Evolutionary conservation across 1,140 invertebrate genomes (phyloP).

Genomic region (Pachypeltis micranthus): DNA sequence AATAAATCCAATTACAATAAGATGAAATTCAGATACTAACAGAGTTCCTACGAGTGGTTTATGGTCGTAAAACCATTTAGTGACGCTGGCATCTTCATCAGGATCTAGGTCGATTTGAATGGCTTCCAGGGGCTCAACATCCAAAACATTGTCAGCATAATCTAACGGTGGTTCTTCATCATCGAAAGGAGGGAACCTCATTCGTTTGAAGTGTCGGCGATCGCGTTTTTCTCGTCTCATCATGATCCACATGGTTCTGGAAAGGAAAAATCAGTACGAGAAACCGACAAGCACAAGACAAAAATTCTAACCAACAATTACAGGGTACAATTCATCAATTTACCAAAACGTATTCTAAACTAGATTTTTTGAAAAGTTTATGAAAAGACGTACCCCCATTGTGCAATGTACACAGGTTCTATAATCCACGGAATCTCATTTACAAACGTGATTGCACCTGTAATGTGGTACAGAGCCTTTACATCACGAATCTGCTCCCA

Average conservation of each 20-base stretch:
- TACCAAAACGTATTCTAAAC: too few relatives aligned
- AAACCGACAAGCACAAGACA: background rate
- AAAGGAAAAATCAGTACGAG: slow-evolving; percentile 22
- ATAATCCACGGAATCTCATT: slow-evolving; percentile 99
- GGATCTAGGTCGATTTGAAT: slow-evolving; percentile 97
- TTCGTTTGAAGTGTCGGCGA: slow-evolving; percentile 96
- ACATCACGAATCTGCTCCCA: slow-evolving; percentile 99
- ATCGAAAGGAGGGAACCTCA: slow-evolving; percentile 99
- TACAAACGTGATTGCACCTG: slow-evolving; percentile 99
- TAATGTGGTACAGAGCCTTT: slow-evolving; percentile 93
- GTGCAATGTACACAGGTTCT: slow-evolving; percentile 97
- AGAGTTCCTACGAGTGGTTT: slow-evolving; percentile 89
- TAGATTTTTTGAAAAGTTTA: too few relatives aligned
- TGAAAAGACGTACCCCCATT: slow-evolving; percentile 74
- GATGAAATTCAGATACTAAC: too few relatives aligned
- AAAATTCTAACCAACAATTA: background rate
- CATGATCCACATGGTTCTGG: slow-evolving; percentile 99
- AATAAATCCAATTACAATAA: too few relatives aligned
- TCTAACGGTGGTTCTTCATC: slow-evolving; percentile 99
- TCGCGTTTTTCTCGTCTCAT: slow-evolving; percentile 98
- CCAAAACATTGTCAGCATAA: slow-evolving; percentile 97
- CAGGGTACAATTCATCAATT: background rate
- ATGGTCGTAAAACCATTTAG: slow-evolving; percentile 97
- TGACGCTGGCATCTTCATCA: slow-evolving; percentile 86
- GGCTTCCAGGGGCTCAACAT: slow-evolving; percentile 97